phyloP scores from a whole-genome alignment of 2,888 invertebrate species.

The Drosophila quinaria region DNA sequence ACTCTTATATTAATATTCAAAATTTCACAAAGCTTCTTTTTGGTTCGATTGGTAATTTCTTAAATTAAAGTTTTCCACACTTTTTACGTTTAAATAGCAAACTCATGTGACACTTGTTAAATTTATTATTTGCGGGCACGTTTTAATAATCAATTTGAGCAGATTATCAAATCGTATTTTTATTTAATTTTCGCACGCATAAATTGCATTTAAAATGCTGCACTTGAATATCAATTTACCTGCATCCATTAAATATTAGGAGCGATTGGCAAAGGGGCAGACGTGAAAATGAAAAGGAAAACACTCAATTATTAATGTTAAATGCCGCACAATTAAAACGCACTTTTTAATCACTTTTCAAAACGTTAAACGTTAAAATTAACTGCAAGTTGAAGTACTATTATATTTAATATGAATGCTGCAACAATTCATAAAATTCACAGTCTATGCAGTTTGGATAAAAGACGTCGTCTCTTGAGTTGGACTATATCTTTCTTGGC shows the following conservation, averaged over 20 bases:
- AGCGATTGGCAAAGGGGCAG: conserved; percentile 13
- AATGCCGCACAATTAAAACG: conserved; percentile 50
- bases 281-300: conserved; percentile 40
- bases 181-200: conserved; percentile 34
- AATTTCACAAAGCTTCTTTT: neutral
- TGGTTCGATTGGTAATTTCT: neutral
- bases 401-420: neutral
- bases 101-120: conserved; percentile 12
- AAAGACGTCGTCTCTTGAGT: neutral
- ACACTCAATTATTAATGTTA: conserved; percentile 64
- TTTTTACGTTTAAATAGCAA: neutral
- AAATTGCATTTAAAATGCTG: conserved; percentile 29
- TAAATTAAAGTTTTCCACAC: neutral
- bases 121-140: neutral
- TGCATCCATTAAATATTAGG: conserved; percentile 72
- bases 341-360: conserved; percentile 32
- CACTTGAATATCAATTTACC: conserved; percentile 63
- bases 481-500: neutral
- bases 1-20: neutral
- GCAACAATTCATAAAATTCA: neutral
- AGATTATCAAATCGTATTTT: neutral
- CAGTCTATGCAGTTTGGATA: neutral
- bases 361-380: neutral
- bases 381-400: neutral
- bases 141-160: neutral